These are phyloP conservation scores for Prorops nasuta DNA, from an alignment of 1,140 invertebrate genomes.

Conservation along the genomic window DNA sequence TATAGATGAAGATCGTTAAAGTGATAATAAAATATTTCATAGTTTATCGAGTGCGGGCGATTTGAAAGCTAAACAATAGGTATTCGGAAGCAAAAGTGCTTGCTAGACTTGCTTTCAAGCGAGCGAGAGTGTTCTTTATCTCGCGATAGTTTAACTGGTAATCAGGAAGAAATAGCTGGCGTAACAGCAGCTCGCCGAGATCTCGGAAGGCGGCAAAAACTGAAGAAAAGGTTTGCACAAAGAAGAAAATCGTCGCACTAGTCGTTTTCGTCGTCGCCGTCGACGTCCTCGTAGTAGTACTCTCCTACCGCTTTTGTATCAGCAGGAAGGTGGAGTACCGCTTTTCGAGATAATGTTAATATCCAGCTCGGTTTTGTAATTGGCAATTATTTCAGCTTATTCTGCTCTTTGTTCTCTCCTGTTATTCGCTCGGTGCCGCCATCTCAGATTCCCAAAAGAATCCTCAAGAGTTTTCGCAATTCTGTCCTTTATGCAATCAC, in stretches of 20 bases:
- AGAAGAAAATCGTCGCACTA: slow-evolving; percentile 20
- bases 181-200: slow-evolving; percentile 12
- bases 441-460: slow-evolving; percentile 21
- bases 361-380: slow-evolving; percentile 40
- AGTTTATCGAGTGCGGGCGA: no score
- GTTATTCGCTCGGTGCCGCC: slow-evolving; percentile 20
- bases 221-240: slow-evolving; percentile 10
- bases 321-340: no score
- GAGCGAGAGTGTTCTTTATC: slow-evolving; percentile 23
- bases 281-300: no score
- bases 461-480: slow-evolving; percentile 16
- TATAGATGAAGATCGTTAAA: no score
- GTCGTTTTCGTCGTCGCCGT: no score
- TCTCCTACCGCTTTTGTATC: no score
- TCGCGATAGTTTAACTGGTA: slow-evolving; percentile 12
- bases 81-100: no score
- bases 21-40: no score
- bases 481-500: slow-evolving; percentile 24
- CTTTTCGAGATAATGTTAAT: slow-evolving; percentile 43
- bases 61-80: no score
- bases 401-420: slow-evolving; percentile 33
- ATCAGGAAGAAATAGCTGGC: slow-evolving; percentile 17
- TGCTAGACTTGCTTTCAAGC: no score
- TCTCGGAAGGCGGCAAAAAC: neutral
- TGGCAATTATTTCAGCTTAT: slow-evolving; percentile 43